Base-by-base conservation (phyloP, 2,888 invertebrate species). In the Pseudolycoriella hygida region DNA sequence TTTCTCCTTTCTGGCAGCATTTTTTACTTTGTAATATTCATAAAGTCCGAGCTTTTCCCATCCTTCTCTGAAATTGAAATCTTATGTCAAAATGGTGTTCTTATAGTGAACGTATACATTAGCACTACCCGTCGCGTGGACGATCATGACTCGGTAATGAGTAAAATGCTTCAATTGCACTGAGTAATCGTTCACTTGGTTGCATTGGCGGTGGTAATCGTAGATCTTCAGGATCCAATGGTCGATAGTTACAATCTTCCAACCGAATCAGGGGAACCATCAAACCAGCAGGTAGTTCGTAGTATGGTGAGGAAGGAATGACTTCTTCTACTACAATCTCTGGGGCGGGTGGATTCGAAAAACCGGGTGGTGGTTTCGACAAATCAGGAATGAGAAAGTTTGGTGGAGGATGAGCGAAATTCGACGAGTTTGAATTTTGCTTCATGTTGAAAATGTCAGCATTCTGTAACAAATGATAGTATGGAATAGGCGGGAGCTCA, bases 1-100 rank as follows among this genome's bases (percentile, higher is more conserved):
- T 60, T 89, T 90, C 58, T 82, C 77, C 59, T 87, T 88, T 53
- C 81, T 78, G 2, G 93, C 90, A 48, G 80, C 76, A 62, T 90
- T 87, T 67, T 97, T 98, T 5, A 92, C 89, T 67, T 92, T 90
- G 67, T 90, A 96, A 68, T 93, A 98, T 67, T 98, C 97, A 64
- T 93, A 94, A 46, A 98, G 71, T 50, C 93, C 96, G 57, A 96
- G 71, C 66, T 92, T 92, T 64, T 98, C 98, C 97, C 97, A 98
- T 25, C 97, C 97, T 65, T 97, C 96, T 64, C 83, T 83, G 62
- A 46, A 67, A 58, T 42, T 48, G 37, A 42, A n/a, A 52, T 46
- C 25, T 15, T n/a, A n/a, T n/a, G n/a, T n/a, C 12, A 30, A 44
- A 2, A 31, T 41, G n/a, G 25, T 25, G n/a, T n/a, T n/a, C n/a